These are phyloP conservation scores for Eupithecia inturbata DNA, from an alignment of 2,888 invertebrate genomes.

Conservation along the genomic window DNA sequence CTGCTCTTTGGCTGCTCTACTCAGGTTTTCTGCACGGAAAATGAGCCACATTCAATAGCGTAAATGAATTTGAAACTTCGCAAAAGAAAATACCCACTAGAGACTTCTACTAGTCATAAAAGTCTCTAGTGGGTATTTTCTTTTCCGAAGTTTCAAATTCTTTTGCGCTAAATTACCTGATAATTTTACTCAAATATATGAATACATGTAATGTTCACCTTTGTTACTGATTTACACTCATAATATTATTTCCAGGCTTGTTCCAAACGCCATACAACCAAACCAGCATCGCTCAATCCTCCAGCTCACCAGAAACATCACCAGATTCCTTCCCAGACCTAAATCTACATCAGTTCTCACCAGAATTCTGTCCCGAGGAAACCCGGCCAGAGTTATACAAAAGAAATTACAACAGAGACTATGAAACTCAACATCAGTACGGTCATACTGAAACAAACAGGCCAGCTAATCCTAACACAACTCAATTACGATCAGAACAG, in stretches of 20 bases:
- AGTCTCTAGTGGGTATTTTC: neutral
- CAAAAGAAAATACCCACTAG: too few relatives aligned
- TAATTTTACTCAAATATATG: neutral
- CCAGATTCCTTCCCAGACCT: conserved; percentile 68
- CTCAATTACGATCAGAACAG: neutral
- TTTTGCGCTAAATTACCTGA: neutral
- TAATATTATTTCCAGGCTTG: conserved; percentile 50
- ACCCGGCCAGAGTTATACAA: conserved; percentile 25
- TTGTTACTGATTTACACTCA: neutral
- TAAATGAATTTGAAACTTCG: too few relatives aligned
- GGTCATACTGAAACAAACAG: neutral
- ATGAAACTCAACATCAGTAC: neutral
- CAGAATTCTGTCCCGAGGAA: conserved; percentile 21
- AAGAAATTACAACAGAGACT: conserved; percentile 12
- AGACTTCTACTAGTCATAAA: too few relatives aligned
- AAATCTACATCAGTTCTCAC: conserved; percentile 34
- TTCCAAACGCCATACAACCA: conserved; percentile 50
- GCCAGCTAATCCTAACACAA: neutral
- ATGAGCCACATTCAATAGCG: neutral
- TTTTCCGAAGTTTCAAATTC: neutral
- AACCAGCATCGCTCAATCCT: conserved; percentile 59
- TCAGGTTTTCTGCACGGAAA: neutral
- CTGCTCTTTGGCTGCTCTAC: neutral
- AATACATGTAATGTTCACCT: neutral
- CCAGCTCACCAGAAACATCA: conserved; percentile 73